Evolutionary conservation across 2,113 vertebrate species (phyloP), one percentile per base, ranked within the genome.

Genomic region (Malurus cyaneus): DNA sequence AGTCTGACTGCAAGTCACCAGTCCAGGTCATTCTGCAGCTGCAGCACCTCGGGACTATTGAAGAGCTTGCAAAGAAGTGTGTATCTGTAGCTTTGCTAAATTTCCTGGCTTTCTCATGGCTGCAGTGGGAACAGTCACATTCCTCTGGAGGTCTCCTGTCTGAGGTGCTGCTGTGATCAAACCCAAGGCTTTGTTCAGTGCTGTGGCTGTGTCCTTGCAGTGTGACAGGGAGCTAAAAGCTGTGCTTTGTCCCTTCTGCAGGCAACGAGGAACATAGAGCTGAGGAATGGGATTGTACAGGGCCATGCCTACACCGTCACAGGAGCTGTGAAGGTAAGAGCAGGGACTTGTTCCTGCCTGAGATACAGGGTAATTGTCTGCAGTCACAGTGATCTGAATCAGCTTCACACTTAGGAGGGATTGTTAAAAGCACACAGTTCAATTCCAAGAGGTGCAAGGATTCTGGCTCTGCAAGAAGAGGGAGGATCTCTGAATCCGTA

Each of bases 241-340:
- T 80, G 31, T 92, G 28, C 34, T 94, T 89, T 86, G 50, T 78
- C 57, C 57, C 61, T 89, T 83, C 47, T 94, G 84, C 71, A 97
- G 96, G 7, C 50, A 1, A 67, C 3, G 0, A 89, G 52, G 8
- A 88, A 89, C 28, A 5, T 8, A 14, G 44, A 44, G 29, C 52
- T 96, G 94, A 89, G 46, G 49, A 98, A 98, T 2, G 98, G 98
- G 24, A 96, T 98, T 67, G 96, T 98, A 9, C 96, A 94, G 56
- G 94, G 92, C 80, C 98, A 98, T 5, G 98, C 98, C 61, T 98
- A 98, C 86, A 98, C 98, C 0, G 26, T 98, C 88, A 98, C 97
- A 3, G 93, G 92, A 9, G 86, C 96, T 9, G 92, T 65, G 62
- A 88, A 97, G 97, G 98, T 98, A 94, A 97, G 94, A 23, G 9